These are phyloP conservation scores for Catostylus mosaicus DNA, from an alignment of 30 jellyfish, hydroid and myxozoan species.

Conservation along the genomic window DNA sequence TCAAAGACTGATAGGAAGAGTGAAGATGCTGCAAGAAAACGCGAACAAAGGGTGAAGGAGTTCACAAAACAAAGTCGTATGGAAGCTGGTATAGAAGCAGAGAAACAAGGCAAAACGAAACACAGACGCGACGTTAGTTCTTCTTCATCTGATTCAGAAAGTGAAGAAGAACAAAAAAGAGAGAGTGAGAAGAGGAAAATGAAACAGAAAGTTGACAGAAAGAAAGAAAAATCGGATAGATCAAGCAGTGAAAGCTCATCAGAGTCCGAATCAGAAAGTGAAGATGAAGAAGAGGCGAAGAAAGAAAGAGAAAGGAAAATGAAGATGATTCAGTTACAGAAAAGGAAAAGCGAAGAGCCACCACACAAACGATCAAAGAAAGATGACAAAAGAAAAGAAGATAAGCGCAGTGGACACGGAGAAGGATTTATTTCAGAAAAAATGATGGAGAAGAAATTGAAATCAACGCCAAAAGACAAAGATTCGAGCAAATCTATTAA, in stretches of 20 bases:
- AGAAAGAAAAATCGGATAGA: background rate
- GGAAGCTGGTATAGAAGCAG: background rate
- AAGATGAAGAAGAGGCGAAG: background rate
- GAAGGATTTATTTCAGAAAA: constrained; percentile 1
- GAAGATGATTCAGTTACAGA: background rate
- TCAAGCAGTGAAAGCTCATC: constrained; percentile 52
- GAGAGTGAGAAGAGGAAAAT: background rate
- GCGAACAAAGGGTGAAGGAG: background rate
- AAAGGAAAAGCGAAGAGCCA: constrained; percentile 29
- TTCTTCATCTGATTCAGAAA: constrained; percentile 38
- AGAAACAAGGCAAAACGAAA: background rate
- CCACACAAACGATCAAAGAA: constrained; percentile 11
- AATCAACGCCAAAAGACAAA: background rate
- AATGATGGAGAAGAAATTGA: background rate
- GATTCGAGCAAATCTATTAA: constrained; percentile 1
- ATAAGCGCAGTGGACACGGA: background rate
- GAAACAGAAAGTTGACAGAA: background rate
- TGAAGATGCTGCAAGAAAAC: background rate
- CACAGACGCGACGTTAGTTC: background rate
- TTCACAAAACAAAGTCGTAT: background rate
- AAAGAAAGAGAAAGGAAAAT: background rate
- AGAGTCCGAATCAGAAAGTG: constrained; percentile 37
- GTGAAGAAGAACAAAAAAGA: background rate
- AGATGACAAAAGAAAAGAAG: constrained; percentile 2
- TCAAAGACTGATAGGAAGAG: background rate